phyloP scores from a whole-genome alignment of 2,888 invertebrate species.

The Uropetala carovei region DNA sequence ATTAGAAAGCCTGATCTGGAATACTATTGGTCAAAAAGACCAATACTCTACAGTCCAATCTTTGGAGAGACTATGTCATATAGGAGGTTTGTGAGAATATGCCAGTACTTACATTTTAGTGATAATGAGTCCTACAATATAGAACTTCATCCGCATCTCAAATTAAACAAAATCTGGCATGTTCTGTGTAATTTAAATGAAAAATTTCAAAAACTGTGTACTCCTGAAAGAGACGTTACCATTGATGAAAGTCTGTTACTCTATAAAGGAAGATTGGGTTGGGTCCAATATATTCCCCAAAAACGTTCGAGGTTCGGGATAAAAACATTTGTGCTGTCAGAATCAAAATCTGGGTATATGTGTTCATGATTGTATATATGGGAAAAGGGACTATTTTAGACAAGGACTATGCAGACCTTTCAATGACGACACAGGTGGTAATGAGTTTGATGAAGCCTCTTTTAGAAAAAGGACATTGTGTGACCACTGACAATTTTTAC shows the following conservation, averaged over 20 bases:
- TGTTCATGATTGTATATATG: neutral
- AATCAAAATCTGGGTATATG: neutral
- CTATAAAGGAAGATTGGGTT: slow-evolving; percentile 71
- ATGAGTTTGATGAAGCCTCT: too few relatives aligned
- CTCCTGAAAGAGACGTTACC: slow-evolving; percentile 69
- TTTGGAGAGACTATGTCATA: too few relatives aligned
- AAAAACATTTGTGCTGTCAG: neutral
- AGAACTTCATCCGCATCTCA: slow-evolving; percentile 62
- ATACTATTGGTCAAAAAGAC: neutral
- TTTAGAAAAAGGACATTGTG: too few relatives aligned
- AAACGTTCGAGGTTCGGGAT: neutral
- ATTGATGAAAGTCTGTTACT: slow-evolving; percentile 71
- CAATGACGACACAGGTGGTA: too few relatives aligned
- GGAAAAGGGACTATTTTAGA: neutral
- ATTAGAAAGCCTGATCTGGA: neutral
- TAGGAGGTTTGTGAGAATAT: too few relatives aligned
- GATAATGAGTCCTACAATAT: slow-evolving; percentile 67
- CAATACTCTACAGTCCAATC: too few relatives aligned
- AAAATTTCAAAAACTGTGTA: slow-evolving; percentile 67
- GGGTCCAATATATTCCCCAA: slow-evolving; percentile 71
- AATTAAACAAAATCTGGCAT: slow-evolving; percentile 68
- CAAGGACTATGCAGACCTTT: too few relatives aligned
- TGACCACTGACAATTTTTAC: too few relatives aligned
- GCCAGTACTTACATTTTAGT: too few relatives aligned
- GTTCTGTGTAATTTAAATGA: slow-evolving; percentile 67